Evolutionary conservation across 2,113 vertebrate genomes (phyloP).

Genomic region (Odontophorus gujanensis): DNA sequence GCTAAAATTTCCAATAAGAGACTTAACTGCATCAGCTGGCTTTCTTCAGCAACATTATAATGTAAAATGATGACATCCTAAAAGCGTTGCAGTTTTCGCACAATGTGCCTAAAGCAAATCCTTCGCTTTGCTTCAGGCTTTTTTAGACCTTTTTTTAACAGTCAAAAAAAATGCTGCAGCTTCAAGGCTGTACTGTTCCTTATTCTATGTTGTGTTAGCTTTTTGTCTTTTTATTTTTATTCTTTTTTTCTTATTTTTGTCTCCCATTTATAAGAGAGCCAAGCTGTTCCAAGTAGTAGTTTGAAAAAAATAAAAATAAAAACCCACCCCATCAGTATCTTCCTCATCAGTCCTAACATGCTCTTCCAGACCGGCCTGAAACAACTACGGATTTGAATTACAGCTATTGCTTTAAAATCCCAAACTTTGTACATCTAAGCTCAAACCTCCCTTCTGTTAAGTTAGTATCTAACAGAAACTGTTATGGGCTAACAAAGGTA

Average conservation of each 20-base stretch:
- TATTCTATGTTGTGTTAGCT: background rate
- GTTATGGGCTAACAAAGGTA: background rate
- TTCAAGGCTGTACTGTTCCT: background rate
- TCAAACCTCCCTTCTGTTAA: background rate
- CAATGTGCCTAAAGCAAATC: constrained; percentile 23
- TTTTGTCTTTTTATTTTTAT: no score
- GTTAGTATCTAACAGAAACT: background rate
- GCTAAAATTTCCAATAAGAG: constrained; percentile 74
- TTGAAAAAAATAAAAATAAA: background rate
- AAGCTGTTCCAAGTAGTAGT: background rate
- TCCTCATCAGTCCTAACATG: background rate
- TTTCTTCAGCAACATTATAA: constrained; percentile 56
- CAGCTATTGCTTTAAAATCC: background rate
- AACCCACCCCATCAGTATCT: background rate
- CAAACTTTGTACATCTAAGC: background rate
- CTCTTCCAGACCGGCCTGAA: background rate
- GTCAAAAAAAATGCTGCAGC: background rate
- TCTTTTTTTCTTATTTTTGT: background rate
- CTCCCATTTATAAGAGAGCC: background rate
- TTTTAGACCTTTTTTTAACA: background rate
- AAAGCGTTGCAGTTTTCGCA: constrained; percentile 47
- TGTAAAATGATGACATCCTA: constrained; percentile 65
- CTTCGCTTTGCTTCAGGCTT: background rate
- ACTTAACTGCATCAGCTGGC: constrained; percentile 76
- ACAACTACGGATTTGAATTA: background rate